Percentiles rank a stretch among this genome's conserved stretches.
Conservation (phyloP, 2,113 vertebrate genomes). For the Oreotrochilus melanogaster region DNA sequence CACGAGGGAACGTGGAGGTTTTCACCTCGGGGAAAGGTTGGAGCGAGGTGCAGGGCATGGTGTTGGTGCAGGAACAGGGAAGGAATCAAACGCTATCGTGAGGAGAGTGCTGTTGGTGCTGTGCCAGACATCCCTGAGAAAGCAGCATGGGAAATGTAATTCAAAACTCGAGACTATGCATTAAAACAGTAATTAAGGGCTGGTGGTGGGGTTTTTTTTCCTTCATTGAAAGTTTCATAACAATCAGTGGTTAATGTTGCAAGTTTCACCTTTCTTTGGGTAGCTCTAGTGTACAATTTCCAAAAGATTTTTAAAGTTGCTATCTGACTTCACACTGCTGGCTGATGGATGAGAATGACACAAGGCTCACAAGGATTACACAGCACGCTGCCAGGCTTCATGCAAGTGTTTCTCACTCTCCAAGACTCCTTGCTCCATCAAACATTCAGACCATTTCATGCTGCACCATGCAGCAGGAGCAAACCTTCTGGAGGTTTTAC, state of each 20-base stretch:
- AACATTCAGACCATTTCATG: background rate
- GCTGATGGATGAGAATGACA: background rate
- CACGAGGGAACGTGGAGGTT: background rate
- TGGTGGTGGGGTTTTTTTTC: fast-evolving
- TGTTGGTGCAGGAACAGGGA: background rate
- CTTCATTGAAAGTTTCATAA: background rate
- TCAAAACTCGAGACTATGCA: background rate
- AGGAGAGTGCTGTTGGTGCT: background rate
- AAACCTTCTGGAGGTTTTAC: background rate
- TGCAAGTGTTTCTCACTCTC: background rate
- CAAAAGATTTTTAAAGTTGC: background rate
- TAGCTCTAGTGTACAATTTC: background rate
- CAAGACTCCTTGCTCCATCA: fast-evolving
- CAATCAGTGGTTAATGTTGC: background rate
- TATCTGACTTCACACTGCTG: fast-evolving
- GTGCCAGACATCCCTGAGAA: background rate
- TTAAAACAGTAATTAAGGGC: background rate
- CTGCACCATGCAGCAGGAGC: background rate
- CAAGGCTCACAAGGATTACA: background rate
- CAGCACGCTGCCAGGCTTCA: fast-evolving
- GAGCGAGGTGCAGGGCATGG: fast-evolving
- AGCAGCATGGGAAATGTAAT: background rate
- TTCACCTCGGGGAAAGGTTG: background rate
- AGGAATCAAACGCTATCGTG: background rate
- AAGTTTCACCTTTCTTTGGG: background rate